Conservation (phyloP, 2,113 vertebrate species). For the Xyliphius kryptos region DNA sequence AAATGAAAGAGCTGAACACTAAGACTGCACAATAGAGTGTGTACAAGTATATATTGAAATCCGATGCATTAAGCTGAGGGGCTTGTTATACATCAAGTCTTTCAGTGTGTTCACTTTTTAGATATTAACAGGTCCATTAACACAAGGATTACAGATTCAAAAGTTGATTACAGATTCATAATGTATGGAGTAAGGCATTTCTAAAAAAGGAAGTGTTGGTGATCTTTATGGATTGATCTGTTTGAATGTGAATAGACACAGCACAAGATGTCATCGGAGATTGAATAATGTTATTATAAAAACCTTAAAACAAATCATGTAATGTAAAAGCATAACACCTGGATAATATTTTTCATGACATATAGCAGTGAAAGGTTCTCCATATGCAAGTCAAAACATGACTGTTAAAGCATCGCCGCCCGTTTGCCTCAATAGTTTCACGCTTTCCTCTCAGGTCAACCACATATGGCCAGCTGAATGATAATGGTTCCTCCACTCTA, state of each 20-base stretch:
- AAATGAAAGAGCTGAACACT: constrained; percentile 46
- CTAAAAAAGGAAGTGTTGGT: constrained; percentile 22
- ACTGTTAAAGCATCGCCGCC: no score
- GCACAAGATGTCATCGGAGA: constrained; percentile 27
- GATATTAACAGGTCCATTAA: constrained; percentile 28
- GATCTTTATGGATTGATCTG: constrained; percentile 34
- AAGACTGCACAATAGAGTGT: constrained; percentile 27
- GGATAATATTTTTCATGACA: no score
- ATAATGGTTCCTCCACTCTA: no score
- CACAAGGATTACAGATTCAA: no score
- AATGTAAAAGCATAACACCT: constrained; percentile 47
- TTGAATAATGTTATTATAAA: constrained; percentile 42
- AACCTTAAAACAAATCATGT: constrained; percentile 47
- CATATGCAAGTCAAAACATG: no score
- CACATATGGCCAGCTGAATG: no score
- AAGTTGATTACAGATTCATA: constrained; percentile 32
- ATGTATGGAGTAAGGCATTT: constrained; percentile 16
- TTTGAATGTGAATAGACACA: constrained; percentile 38
- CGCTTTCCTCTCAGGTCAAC: no score
- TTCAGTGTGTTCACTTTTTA: constrained; percentile 14
- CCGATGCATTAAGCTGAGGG: constrained; percentile 14
- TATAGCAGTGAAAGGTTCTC: no score
- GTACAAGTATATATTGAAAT: constrained; percentile 15
- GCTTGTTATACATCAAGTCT: constrained; percentile 7
- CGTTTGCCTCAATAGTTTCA: no score